Base-by-base conservation (phyloP, 23 tunicate genomes). In the Oikopleura vanhoeffeni region DNA sequence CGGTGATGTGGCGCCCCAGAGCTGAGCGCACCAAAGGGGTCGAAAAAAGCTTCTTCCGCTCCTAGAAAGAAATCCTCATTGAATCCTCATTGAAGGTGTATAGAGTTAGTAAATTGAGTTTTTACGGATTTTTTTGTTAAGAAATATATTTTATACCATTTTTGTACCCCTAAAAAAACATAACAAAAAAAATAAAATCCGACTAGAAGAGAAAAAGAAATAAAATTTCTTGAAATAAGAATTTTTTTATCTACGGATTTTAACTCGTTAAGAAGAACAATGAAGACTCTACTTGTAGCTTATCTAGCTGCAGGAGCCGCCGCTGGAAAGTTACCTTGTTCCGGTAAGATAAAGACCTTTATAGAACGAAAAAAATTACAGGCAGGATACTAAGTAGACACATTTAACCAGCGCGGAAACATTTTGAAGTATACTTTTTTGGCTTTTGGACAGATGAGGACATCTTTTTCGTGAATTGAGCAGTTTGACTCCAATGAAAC, bases 241-340 rank as follows among this genome's bases (percentile, higher is more conserved):
- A 8, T 49, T 49, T 49, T 49, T 49, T 8, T 24, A 49, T 49
- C 24, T 49, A 8, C 24, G 13, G 13, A 8, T 13, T 49, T 49
- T 8, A 13, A 49, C 64, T 24, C 24, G 24, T 8, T 8, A 49
- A 49, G 64, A 49, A 49, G 13, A 49, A 30, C 38, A 18, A 71
- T 71, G 79, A 71, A 71, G 35, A 71, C 38, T 18, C 32, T 71
- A 18, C 4, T 71, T 33, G 3, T 71, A 30, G 79, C 79, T 32
- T 18, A 3, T 18, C 79, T 71, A 71, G 38, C 32, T 32, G 27
- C 79, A 71, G 79, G 32, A 71, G 32, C 38, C 35, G 79, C 34
- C 79, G 79, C 79, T 71, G 79, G 79, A 71, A 71, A 71, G 35
- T 30, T 71, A 13, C 79, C 79, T 18, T 71, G 79, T 30, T 71